Evolutionary conservation across 2,113 vertebrate genomes (phyloP), one percentile per base, ranked within the genome.

Genomic region (Callipepla squamata): DNA sequence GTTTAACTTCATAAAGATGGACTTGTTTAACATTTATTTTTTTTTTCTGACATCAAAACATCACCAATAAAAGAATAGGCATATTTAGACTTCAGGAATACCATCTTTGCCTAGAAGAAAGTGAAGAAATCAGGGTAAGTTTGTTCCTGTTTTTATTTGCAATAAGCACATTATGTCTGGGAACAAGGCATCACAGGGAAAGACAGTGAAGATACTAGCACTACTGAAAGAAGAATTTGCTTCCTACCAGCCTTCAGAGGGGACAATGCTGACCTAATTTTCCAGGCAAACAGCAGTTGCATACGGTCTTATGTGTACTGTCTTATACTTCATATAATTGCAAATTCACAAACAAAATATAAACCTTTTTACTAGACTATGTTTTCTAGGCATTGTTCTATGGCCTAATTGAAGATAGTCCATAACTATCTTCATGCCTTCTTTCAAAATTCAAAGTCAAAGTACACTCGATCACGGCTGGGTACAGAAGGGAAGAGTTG

Each of bases 1-100:
- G 28, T 83, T 94, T 81, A 80, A 91, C 44, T 90, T 89, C 53
- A 93, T 42, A 69, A 75, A 94, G 81, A 93, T 19, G 65, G 55
- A 84, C 68, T 96, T 81, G 21, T 40, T 81, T 65, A 63, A 80
- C 42, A 42, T 65, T 51, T 36, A 36, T 36, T 50, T 32, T 85
- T 78, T 78, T 72, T 66, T 87, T n/a, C n/a, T 68, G 47, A 94
- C 69, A 79, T 80, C 45, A 79, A 69, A 79, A 73, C 53, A 69
- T 74, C 3, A 3, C 42, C 25, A 45, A 40, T 77, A 88, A 51
- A 21, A 89, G 82, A 89, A 85, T 1, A 80, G 30, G 77, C 15
- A 36, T 28, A 74, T 55, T 85, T 85, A 76, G 48, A 65, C 10
- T 67, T 67, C 4, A 63, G 57, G 11, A 80, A 25, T 34, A 70